Base-by-base conservation (phyloP, 2,888 invertebrate genomes). In the Lasioglossum villosulum region DNA sequence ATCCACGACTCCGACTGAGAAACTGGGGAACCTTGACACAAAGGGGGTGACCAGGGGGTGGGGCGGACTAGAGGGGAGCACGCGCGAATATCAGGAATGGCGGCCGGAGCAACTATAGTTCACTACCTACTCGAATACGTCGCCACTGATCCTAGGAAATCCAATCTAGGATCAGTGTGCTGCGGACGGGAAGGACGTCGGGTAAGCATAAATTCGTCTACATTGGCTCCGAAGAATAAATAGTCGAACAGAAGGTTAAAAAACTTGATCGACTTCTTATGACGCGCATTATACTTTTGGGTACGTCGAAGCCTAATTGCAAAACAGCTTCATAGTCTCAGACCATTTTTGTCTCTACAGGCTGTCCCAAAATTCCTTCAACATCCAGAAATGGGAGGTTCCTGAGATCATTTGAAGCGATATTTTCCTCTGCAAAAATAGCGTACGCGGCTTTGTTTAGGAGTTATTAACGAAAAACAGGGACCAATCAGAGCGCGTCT, bases 1-100 rank as follows among this genome's bases (percentile, higher is more conserved):
- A 86, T 82, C 88, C 87, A 88, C 87, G 91, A 89, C 79, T 87
- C 83, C 86, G 82, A 83, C 83, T 71, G 90, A 84, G 84, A 86
- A 87, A 86, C 87, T 56, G 52, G 86, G 80, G 84, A 90, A 82
- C 89, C 82, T 84, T 73, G 78, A 84, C 82, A 86, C 77, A 88
- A 91, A 87, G 77, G 83, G 79, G 74, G 83, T 75, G 80, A 81
- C 75, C 56, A 70, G 56, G 42, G 42, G 82, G 39, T 70, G 80
- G 70, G 63, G 42, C 71, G 70, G 83, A 75, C 45, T 37, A 80
- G 68, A 34, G 77, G 78, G 84, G 75, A 52, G 82, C 76, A 87
- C 85, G 88, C 82, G 85, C 88, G 88, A 85, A 84, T 74, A 78
- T 87, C 75, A 75, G 68, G 48, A 88, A 88, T 88, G 85, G 85